A percentile compares a stretch with the other conserved stretches of the same genome.
phyloP scores from a whole-genome alignment of 2,113 vertebrate species.

The Anser brachyrhynchus region DNA sequence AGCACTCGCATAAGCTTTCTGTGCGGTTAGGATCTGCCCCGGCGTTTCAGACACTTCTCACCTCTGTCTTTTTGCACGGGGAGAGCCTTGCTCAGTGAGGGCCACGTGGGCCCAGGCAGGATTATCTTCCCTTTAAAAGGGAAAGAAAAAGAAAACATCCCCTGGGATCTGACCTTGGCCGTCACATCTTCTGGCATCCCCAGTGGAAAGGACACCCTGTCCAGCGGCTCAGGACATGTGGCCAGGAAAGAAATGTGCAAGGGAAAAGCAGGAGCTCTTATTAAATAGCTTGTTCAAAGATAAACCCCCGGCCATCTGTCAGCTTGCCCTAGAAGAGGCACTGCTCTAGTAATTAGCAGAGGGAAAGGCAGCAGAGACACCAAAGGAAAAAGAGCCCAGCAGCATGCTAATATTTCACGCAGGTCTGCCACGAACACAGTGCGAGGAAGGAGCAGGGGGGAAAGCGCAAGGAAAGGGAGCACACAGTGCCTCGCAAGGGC shows the following conservation, averaged over 20 bases:
- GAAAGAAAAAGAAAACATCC: background rate
- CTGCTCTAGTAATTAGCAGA: constrained; percentile 26
- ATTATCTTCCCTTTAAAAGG: background rate
- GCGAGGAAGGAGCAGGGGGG: background rate
- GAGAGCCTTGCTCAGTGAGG: background rate
- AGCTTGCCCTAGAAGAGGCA: background rate
- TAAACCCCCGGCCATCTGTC: constrained; percentile 55
- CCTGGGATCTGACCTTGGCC: background rate
- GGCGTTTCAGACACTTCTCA: background rate
- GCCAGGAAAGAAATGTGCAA: constrained; percentile 33
- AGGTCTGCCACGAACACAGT: background rate
- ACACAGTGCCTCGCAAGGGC: fast-evolving
- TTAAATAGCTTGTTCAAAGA: constrained; percentile 59
- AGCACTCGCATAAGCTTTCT: background rate
- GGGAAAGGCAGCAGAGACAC: background rate
- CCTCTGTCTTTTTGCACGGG: background rate
- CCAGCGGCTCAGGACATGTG: background rate
- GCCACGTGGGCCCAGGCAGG: background rate
- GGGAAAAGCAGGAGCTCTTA: background rate
- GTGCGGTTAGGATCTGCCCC: background rate
- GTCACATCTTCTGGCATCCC: background rate
- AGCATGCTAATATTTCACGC: background rate
- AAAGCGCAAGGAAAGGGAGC: background rate
- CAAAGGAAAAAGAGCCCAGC: background rate
- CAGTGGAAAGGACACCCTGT: constrained; percentile 3